A percentile compares a stretch with the other conserved stretches of the same genome.
phyloP scores from a whole-genome alignment of 1,140 invertebrate species.

The Hestina assimilis region DNA sequence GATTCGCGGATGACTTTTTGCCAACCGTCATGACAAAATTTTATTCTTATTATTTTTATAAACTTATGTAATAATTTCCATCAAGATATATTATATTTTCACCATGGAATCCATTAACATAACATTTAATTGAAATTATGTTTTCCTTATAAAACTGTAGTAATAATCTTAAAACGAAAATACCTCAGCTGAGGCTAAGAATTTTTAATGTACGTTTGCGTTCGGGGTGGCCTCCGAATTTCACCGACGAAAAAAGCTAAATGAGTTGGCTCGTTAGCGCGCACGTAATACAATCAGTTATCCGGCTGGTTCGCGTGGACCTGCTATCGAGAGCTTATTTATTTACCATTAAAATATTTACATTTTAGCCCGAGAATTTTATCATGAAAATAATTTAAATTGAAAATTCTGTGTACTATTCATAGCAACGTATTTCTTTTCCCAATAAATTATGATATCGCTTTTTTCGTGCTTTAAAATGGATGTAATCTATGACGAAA shows the following conservation, averaged over 20 bases:
- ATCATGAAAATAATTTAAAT: not conserved
- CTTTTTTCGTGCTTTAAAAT: too few relatives aligned
- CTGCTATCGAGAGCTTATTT: slow-evolving; percentile 15
- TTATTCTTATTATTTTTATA: too few relatives aligned
- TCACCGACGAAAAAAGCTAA: slow-evolving; percentile 39
- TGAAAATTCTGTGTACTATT: too few relatives aligned
- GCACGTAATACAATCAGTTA: slow-evolving; percentile 46
- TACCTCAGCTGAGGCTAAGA: not conserved
- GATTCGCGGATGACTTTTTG: too few relatives aligned
- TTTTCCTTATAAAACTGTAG: not conserved
- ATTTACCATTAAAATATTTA: slow-evolving; percentile 8
- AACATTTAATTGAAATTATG: too few relatives aligned
- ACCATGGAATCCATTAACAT: too few relatives aligned
- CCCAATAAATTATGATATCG: too few relatives aligned
- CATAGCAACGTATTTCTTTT: too few relatives aligned
- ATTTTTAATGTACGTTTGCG: not conserved
- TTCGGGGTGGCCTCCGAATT: not conserved
- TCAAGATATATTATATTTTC: too few relatives aligned
- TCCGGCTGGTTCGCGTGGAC: slow-evolving; percentile 40
- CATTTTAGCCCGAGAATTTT: not conserved
- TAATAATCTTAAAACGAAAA: not conserved
- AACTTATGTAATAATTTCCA: too few relatives aligned
- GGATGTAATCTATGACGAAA: too few relatives aligned
- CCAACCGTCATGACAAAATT: too few relatives aligned
- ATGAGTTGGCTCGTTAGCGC: slow-evolving; percentile 39